A percentile compares a stretch with the other conserved stretches of the same genome.
These are phyloP conservation scores for Hydrolagus affinis DNA, from an alignment of 2,113 vertebrate genomes.

Conservation along the genomic window DNA sequence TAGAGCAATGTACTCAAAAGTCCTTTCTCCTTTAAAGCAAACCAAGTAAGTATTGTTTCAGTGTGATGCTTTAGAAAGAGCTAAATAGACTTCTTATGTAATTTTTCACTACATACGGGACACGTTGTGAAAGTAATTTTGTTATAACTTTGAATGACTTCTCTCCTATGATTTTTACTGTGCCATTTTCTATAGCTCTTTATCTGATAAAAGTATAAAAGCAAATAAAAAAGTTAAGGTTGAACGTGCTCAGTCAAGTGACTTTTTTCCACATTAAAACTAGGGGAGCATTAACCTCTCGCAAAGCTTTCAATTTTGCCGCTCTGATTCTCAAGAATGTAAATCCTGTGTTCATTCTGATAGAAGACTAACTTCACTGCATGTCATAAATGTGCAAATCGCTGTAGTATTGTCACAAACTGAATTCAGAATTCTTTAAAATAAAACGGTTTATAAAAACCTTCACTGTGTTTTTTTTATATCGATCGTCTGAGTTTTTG, in stretches of 20 bases:
- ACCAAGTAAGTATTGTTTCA: background rate
- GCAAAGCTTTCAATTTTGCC: constrained; percentile 29
- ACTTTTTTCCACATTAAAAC: constrained; percentile 11
- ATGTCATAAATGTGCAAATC: constrained; percentile 32
- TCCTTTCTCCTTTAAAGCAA: constrained; percentile 10
- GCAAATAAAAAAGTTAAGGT: background rate
- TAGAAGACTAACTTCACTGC: constrained; percentile 30
- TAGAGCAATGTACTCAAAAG: background rate
- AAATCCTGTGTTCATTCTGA: constrained; percentile 28
- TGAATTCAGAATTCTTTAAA: constrained; percentile 28
- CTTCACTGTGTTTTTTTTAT: constrained; percentile 7
- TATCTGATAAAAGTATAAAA: background rate
- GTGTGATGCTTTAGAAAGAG: constrained; percentile 1
- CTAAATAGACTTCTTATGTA: background rate
- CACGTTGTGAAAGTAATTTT: constrained; percentile 3
- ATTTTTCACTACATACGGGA: background rate
- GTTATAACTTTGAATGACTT: constrained; percentile 7
- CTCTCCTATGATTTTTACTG: constrained; percentile 1
- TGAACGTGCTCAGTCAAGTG: constrained; percentile 19
- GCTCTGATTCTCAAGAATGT: constrained; percentile 27
- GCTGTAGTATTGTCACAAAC: constrained; percentile 31
- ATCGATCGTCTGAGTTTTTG: background rate
- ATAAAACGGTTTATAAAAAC: constrained; percentile 32
- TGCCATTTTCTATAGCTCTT: background rate
- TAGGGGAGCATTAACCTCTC: constrained; percentile 18